Evolutionary conservation across 2,888 invertebrate species (phyloP).

Genomic region (Trissolcus japonicus): DNA sequence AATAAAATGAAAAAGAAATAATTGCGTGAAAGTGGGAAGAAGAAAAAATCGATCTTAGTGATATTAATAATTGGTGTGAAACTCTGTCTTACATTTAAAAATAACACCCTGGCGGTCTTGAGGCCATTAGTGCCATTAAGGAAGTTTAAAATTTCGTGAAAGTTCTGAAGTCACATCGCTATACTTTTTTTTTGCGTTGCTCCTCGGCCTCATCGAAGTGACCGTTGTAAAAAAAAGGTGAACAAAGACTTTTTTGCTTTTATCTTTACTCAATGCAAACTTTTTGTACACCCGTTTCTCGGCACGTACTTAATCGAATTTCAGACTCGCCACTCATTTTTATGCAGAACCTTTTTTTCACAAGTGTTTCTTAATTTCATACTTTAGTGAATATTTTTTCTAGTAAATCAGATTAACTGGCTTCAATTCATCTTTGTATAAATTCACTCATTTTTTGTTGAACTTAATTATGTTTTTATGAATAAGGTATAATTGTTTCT

Average conservation of each 20-base stretch:
- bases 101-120: conserved; percentile 5
- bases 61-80: conserved; percentile 7
- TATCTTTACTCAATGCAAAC: conserved; percentile 10
- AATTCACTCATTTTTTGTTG: too few species aligned
- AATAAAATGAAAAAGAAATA: too few species aligned
- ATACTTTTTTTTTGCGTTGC: conserved; percentile 21
- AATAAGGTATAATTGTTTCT: too few species aligned
- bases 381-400: background rate
- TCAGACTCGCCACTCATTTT: conserved; percentile 11
- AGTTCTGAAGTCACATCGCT: conserved; percentile 28
- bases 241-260: conserved; percentile 7
- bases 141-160: conserved; percentile 37
- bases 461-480: too few species aligned
- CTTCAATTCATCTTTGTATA: too few species aligned
- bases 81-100: too few species aligned
- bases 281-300: conserved; percentile 14
- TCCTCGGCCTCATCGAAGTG: conserved; percentile 8
- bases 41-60: too few species aligned
- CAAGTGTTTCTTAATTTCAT: background rate
- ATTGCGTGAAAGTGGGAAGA: too few species aligned
- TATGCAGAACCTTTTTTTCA: conserved; percentile 4
- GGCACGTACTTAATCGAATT: conserved; percentile 26
- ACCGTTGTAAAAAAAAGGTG: conserved; percentile 12
- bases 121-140: conserved; percentile 34
- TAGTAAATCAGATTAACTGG: background rate